Evolutionary conservation across 1,140 invertebrate genomes (phyloP).

Genomic region (Drosophila saltans): DNA sequence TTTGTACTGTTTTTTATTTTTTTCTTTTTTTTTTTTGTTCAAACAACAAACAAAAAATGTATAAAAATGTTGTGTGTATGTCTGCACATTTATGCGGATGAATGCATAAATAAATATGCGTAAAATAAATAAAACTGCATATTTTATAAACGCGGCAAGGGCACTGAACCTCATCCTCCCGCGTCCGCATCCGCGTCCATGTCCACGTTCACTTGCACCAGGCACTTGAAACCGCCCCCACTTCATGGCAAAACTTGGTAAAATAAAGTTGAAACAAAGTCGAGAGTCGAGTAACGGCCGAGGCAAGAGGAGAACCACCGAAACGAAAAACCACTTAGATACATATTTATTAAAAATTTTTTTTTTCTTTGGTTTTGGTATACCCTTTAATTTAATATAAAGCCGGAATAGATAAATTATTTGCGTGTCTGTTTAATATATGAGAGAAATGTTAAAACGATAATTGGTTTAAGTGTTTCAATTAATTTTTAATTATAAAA

Average conservation of each 20-base stretch:
- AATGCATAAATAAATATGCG: slow-evolving; percentile 72
- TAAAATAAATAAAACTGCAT: slow-evolving; percentile 73
- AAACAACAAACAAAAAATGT: slow-evolving; percentile 27
- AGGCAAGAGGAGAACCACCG: background rate
- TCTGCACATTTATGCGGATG: slow-evolving; percentile 62
- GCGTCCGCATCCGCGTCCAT: background rate
- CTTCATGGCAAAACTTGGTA: slow-evolving; percentile 4
- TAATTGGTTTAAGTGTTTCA: too few species aligned
- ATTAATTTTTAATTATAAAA: too few species aligned
- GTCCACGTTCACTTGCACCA: background rate
- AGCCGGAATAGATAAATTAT: background rate
- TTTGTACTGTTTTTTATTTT: slow-evolving; percentile 2
- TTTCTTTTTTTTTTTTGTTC: slow-evolving; percentile 4
- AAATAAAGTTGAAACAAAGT: slow-evolving; percentile 16
- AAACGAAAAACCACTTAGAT: slow-evolving; percentile 30
- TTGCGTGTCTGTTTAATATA: too few species aligned
- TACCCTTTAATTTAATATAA: background rate
- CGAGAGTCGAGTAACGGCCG: slow-evolving; percentile 11
- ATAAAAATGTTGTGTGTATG: slow-evolving; percentile 27
- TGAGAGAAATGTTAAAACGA: too few species aligned
- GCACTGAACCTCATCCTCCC: slow-evolving; percentile 23
- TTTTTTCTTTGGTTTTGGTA: slow-evolving; percentile 26
- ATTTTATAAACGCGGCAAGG: slow-evolving; percentile 50
- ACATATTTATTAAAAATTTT: slow-evolving; percentile 21
- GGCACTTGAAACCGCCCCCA: slow-evolving; percentile 4